Conservation (phyloP, 2,113 vertebrate species). For the Turdus rufiventris region DNA sequence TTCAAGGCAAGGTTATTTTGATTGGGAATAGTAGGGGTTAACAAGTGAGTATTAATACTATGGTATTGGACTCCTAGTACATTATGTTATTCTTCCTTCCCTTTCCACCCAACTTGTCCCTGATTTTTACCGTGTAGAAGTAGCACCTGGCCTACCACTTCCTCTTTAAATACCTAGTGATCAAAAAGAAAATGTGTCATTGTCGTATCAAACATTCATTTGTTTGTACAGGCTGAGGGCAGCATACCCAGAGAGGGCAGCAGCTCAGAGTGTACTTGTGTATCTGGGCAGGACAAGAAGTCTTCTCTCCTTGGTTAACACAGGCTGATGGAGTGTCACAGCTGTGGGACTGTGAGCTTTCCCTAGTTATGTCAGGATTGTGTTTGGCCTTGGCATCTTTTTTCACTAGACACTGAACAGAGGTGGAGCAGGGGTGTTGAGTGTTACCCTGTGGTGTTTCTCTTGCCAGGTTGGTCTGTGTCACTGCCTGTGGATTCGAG, state of each 20-base stretch:
- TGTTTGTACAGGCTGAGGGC: background rate
- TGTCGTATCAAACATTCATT: background rate
- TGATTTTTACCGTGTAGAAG: background rate
- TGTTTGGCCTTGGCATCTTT: background rate
- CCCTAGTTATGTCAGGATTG: background rate
- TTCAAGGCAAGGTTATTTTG: background rate
- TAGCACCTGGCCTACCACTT: background rate
- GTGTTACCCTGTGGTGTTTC: background rate
- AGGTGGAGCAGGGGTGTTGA: background rate
- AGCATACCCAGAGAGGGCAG: background rate
- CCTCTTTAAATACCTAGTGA: background rate
- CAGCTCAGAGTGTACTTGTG: background rate
- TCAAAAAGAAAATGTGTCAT: background rate
- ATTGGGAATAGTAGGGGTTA: background rate
- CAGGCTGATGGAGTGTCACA: background rate
- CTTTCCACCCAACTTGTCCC: background rate
- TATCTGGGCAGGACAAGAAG: background rate
- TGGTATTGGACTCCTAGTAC: fast-evolving
- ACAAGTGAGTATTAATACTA: background rate
- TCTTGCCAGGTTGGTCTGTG: background rate
- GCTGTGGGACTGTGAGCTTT: background rate
- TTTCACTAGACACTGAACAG: background rate
- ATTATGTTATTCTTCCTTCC: background rate
- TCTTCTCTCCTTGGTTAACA: background rate
- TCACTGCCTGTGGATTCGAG: background rate